Conservation (phyloP, 1,140 invertebrate genomes). For the Akabosia matsudoensis region DNA sequence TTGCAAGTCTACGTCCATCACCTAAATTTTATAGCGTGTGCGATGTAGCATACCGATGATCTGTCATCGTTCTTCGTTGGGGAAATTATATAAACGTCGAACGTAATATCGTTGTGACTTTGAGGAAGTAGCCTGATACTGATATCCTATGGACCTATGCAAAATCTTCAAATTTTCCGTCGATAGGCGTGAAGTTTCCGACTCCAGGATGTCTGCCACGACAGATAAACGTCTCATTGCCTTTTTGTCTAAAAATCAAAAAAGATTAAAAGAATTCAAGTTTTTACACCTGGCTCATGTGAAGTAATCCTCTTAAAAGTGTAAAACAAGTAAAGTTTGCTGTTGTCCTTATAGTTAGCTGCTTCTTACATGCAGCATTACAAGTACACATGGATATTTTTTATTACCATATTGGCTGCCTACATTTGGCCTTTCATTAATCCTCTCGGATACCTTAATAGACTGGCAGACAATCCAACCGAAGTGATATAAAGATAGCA, state of each 20-base stretch:
- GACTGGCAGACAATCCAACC: not conserved
- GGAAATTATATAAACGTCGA: too few species aligned
- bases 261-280: not conserved
- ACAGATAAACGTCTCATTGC: too few species aligned
- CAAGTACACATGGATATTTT: not conserved
- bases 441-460: not conserved
- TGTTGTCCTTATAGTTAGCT: not conserved
- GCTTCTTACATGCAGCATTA: not conserved
- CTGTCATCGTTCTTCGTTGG: too few species aligned
- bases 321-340: conserved; percentile 9
- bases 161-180: too few species aligned
- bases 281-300: not conserved
- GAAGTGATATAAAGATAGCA: not conserved
- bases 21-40: too few species aligned
- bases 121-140: too few species aligned
- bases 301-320: not conserved
- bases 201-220: too few species aligned
- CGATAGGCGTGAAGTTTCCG: too few species aligned
- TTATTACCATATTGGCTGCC: not conserved
- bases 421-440: not conserved
- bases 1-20: too few species aligned
- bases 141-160: too few species aligned
- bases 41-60: too few species aligned
- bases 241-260: not conserved
- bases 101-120: too few species aligned